Evolutionary conservation across 1,140 invertebrate genomes (phyloP).

Genomic region (Drosophila orosa): DNA sequence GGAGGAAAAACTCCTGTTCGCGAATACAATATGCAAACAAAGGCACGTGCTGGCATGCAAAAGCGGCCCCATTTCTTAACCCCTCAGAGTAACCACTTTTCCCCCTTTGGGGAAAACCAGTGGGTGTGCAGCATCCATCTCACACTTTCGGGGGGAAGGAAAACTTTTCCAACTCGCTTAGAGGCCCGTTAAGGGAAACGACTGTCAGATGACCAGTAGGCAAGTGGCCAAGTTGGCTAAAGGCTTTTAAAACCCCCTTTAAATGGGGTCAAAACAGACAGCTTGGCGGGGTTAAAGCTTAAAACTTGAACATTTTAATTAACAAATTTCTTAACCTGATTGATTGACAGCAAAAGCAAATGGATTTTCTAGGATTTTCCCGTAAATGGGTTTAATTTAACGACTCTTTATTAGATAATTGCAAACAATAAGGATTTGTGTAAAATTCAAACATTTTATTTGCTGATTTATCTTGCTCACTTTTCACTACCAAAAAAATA

Average conservation of each 20-base stretch:
- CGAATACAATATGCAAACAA: conserved; percentile 72
- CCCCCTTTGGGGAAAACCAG: conserved; percentile 5
- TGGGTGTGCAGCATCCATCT: conserved; percentile 20
- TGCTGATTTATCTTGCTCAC: not conserved
- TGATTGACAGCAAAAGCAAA: conserved; percentile 28
- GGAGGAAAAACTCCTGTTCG: conserved; percentile 12
- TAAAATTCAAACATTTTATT: not conserved
- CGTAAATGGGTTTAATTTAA: no score
- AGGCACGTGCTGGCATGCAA: conserved; percentile 54
- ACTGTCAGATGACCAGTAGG: conserved; percentile 30
- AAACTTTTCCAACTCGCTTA: conserved; percentile 28
- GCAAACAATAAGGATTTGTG: not conserved
- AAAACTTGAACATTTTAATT: conserved; percentile 36
- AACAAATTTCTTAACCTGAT: conserved; percentile 25
- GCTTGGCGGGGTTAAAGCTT: not conserved
- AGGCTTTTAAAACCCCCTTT: no score
- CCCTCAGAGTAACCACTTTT: conserved; percentile 3
- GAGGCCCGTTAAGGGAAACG: conserved; percentile 15
- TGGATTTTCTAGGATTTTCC: conserved; percentile 3
- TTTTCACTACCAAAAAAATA: not conserved
- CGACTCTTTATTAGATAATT: not conserved
- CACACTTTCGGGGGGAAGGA: conserved; percentile 20
- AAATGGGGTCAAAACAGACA: not conserved
- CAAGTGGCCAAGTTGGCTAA: not conserved
- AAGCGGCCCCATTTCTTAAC: conserved; percentile 23